Percentiles rank a stretch among this genome's conserved stretches.
Evolutionary conservation across 2,113 vertebrate species (phyloP).

Genomic region (Cervus canadensis): DNA sequence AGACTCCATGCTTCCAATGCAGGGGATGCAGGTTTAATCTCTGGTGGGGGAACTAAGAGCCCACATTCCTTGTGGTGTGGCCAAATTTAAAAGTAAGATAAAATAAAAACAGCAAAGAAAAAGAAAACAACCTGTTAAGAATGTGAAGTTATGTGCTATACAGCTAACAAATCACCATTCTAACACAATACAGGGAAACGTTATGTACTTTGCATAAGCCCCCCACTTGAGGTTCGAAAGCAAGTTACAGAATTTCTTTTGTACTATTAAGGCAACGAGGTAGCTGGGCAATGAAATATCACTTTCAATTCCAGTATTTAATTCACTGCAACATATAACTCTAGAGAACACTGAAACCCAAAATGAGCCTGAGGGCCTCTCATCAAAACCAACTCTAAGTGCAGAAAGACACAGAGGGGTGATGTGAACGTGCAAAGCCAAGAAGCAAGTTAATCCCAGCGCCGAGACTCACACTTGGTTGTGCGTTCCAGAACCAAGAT

Average conservation of each 20-base stretch:
- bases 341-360: not conserved
- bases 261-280: not conserved
- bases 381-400: not conserved
- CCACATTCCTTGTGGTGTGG: not conserved
- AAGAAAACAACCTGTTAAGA: not conserved
- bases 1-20: not conserved
- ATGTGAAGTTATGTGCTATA: fast-evolving
- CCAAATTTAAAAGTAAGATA: not conserved
- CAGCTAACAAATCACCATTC: not conserved
- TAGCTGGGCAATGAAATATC: not conserved
- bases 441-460: not conserved
- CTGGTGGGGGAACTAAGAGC: not conserved
- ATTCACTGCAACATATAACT: not conserved
- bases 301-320: not conserved
- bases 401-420: not conserved
- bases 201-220: not conserved
- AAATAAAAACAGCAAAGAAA: not conserved
- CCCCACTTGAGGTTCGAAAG: not conserved
- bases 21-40: not conserved
- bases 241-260: not conserved
- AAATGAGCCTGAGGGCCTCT: not conserved
- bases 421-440: not conserved
- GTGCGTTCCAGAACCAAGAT: not conserved
- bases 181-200: not conserved
- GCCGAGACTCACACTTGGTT: not conserved